Conservation (phyloP, 1,140 invertebrate species). For the Drosophila tani region DNA sequence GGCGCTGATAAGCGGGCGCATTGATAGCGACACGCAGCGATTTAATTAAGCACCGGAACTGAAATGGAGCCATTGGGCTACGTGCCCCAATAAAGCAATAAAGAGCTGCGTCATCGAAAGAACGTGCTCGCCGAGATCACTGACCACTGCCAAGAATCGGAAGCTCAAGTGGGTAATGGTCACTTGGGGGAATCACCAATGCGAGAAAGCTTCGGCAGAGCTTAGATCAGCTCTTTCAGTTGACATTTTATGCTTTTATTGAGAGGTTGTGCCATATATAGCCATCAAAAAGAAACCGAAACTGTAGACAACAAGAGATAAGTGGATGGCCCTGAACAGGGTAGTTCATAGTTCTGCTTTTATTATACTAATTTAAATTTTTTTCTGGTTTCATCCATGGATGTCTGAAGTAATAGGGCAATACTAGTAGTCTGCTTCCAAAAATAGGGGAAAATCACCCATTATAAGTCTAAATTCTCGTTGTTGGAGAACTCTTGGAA, state of each 20-base stretch:
- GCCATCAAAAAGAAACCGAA: background rate
- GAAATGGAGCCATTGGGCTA: slow-evolving; percentile 5
- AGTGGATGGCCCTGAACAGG: too few species aligned
- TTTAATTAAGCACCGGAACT: slow-evolving; percentile 49
- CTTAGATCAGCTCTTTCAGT: background rate
- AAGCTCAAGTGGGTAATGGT: slow-evolving; percentile 2
- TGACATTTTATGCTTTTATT: slow-evolving; percentile 1
- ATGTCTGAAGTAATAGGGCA: too few species aligned
- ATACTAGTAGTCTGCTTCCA: too few species aligned
- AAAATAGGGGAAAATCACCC: too few species aligned
- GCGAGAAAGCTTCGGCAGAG: background rate
- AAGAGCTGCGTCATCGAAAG: slow-evolving; percentile 23
- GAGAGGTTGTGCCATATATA: background rate
- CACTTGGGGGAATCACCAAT: background rate
- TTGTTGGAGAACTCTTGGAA: slow-evolving; percentile 18
- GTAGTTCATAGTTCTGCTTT: background rate
- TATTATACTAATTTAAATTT: too few species aligned
- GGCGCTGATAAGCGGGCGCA: slow-evolving; percentile 36
- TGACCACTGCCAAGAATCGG: slow-evolving; percentile 26
- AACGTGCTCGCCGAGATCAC: slow-evolving; percentile 35
- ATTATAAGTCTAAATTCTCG: background rate
- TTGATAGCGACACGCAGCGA: slow-evolving; percentile 45
- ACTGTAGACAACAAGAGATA: background rate
- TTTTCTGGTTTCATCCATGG: too few species aligned
- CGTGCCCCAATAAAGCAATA: slow-evolving; percentile 7